Conservation (phyloP, 2,888 invertebrate species). For the Macrosoma leucophasiata region DNA sequence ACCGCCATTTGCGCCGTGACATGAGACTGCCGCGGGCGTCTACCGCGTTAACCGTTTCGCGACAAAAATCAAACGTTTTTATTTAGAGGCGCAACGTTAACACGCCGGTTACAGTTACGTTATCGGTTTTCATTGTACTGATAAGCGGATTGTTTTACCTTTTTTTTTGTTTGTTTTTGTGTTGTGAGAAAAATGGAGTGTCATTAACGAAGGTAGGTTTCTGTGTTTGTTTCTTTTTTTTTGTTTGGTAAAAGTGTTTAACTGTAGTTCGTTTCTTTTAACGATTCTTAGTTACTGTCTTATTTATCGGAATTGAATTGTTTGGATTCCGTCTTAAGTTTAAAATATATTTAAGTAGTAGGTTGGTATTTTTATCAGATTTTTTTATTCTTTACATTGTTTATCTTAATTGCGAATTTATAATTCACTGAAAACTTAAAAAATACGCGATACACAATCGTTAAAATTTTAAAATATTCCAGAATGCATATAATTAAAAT, state of each 20-base stretch:
- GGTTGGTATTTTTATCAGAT: not conserved
- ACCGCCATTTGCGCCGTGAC: conserved; percentile 59
- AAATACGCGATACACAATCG: conserved; percentile 8
- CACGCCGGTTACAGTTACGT: conserved; percentile 34
- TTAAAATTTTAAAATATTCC: too few species aligned
- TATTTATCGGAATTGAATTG: not conserved
- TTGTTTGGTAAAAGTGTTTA: conserved; percentile 34
- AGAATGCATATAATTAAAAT: too few species aligned
- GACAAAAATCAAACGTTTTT: conserved; percentile 29
- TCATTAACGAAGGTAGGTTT: conserved; percentile 58
- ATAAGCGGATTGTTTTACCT: conserved; percentile 33
- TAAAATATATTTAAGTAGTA: not conserved
- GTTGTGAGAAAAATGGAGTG: conserved; percentile 51
- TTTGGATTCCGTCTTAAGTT: not conserved
- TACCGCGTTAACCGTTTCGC: conserved; percentile 34
- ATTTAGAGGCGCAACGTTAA: conserved; percentile 31
- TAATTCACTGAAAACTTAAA: conserved; percentile 4
- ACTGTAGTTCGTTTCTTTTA: too few species aligned
- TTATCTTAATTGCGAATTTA: too few species aligned
- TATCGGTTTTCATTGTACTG: conserved; percentile 35
- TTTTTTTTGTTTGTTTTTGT: conserved; percentile 36
- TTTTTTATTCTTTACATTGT: too few species aligned
- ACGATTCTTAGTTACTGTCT: too few species aligned
- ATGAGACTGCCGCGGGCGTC: conserved; percentile 51
- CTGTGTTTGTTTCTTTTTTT: conserved; percentile 39